phyloP scores from a whole-genome alignment of 2,113 vertebrate genomes.

The Myrmophylax atrothorax region DNA sequence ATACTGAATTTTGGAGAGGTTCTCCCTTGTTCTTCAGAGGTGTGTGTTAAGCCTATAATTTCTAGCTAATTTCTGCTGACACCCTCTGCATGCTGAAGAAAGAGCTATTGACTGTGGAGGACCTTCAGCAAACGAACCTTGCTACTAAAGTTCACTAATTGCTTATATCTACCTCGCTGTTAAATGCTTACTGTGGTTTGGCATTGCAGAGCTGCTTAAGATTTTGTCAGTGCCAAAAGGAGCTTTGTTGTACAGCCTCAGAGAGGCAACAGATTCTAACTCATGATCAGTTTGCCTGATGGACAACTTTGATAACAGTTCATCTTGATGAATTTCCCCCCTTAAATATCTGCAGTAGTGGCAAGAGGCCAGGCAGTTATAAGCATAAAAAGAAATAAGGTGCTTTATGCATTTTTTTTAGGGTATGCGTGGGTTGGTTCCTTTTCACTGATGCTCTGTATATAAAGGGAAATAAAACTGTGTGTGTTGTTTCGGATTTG shows the following conservation, averaged over 20 bases:
- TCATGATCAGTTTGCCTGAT: not conserved
- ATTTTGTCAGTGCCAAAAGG: not conserved
- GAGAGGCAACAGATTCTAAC: not conserved
- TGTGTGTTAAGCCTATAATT: not conserved
- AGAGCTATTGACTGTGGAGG: not conserved
- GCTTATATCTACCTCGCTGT: not conserved
- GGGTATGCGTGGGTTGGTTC: not conserved
- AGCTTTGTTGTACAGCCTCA: not conserved
- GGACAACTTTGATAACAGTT: not conserved
- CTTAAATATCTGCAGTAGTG: not conserved
- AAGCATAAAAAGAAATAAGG: not conserved
- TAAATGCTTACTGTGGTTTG: not conserved
- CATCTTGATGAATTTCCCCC: not conserved
- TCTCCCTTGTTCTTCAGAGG: not conserved
- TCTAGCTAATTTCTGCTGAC: not conserved
- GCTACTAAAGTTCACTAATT: not conserved
- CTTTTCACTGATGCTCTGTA: rapidly evolving
- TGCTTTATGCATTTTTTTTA: not conserved
- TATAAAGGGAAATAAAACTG: not conserved
- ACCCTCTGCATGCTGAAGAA: not conserved
- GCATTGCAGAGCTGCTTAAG: not conserved
- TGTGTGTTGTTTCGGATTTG: not conserved
- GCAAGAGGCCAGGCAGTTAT: not conserved
- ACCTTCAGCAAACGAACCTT: not conserved
- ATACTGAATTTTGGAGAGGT: not conserved